These are phyloP conservation scores for Tetranychus piercei DNA, from an alignment of 2,888 invertebrate genomes.

Conservation along the genomic window DNA sequence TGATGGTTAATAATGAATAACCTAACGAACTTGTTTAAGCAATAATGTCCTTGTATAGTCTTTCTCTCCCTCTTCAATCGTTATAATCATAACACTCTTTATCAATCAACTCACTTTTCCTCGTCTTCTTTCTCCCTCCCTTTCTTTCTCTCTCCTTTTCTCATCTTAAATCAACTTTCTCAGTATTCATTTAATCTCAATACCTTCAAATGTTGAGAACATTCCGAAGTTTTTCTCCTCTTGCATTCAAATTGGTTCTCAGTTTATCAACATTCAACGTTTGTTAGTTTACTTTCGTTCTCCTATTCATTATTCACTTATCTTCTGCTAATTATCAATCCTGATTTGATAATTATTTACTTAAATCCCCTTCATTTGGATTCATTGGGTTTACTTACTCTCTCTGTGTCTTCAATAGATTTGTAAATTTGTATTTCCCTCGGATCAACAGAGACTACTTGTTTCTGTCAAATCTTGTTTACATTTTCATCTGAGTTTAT, in stretches of 20 bases:
- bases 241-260: not conserved
- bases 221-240: not conserved
- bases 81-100: not conserved
- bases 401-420: too few species aligned
- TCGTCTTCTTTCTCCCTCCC: slow-evolving; percentile 2
- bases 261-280: not conserved
- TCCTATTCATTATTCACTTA: too few species aligned
- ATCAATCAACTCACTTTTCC: not conserved
- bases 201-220: not conserved
- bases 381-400: too few species aligned
- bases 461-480: too few species aligned
- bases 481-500: too few species aligned
- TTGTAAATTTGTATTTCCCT: too few species aligned
- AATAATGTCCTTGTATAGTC: not conserved
- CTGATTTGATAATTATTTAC: too few species aligned
- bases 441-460: too few species aligned
- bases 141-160: not conserved
- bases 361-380: too few species aligned
- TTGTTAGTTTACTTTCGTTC: not conserved
- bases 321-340: too few species aligned
- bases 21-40: not conserved
- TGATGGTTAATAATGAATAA: too few species aligned
- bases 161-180: slow-evolving; percentile 2
- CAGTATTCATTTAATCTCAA: not conserved
- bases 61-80: not conserved